A percentile compares a stretch with the other conserved stretches of the same genome.
Evolutionary conservation across 2,797 vertebrate genomes (phyloP).

Genomic region (Delichon dasypus): DNA sequence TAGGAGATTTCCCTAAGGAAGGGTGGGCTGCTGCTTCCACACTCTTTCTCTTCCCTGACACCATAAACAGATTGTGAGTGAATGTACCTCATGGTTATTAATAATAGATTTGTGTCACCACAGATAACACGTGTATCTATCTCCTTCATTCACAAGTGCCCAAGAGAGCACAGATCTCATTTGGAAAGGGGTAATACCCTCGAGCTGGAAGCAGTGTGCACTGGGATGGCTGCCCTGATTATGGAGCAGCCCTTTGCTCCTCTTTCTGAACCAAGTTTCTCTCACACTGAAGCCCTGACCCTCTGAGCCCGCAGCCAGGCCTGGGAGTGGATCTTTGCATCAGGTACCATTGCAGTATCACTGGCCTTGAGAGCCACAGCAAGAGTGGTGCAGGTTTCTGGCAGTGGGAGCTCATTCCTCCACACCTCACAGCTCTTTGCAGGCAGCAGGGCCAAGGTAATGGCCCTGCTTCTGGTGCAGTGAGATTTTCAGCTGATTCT

Average conservation of each 20-base stretch:
- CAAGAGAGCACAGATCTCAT: not conserved
- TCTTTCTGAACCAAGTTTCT: fast-evolving
- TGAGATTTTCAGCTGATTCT: not conserved
- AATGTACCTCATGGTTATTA: not conserved
- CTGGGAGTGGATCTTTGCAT: not conserved
- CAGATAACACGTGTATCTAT: not conserved
- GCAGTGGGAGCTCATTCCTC: not conserved
- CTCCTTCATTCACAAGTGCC: not conserved
- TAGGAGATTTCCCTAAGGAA: constrained; percentile 13
- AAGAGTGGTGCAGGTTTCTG: not conserved
- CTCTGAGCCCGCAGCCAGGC: not conserved
- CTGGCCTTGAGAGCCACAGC: not conserved
- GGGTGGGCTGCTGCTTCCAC: not conserved
- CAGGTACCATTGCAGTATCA: fast-evolving
- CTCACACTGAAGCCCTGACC: not conserved
- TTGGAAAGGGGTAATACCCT: not conserved
- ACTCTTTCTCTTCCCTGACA: not conserved
- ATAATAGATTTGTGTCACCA: not conserved
- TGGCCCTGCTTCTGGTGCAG: not conserved
- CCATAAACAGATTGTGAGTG: not conserved
- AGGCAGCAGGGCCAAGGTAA: not conserved
- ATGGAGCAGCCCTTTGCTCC: not conserved
- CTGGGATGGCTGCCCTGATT: not conserved
- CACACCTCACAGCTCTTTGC: not conserved
- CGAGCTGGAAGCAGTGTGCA: fast-evolving